These are phyloP conservation scores for Eupithecia pulchellata DNA, from an alignment of 2,888 invertebrate genomes.

Conservation along the genomic window DNA sequence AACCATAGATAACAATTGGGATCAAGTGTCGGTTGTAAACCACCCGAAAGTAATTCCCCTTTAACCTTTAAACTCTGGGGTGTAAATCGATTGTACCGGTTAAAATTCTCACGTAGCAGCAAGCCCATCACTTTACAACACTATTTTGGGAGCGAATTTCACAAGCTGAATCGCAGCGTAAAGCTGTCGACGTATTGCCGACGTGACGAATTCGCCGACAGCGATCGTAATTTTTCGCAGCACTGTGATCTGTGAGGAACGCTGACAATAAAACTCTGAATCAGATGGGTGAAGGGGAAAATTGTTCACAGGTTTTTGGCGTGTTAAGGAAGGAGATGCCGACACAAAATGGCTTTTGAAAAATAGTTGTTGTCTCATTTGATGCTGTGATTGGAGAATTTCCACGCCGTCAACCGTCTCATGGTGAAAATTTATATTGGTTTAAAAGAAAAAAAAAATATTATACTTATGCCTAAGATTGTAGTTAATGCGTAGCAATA, in stretches of 20 bases:
- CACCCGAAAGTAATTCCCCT: not conserved
- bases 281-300: conserved; percentile 34
- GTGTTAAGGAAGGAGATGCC: not conserved
- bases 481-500: not conserved
- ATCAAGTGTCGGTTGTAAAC: not conserved
- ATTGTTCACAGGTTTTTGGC: conserved; percentile 8
- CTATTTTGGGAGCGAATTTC: conserved; percentile 20
- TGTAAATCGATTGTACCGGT: conserved; percentile 2
- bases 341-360: not conserved
- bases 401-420: too few species aligned
- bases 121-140: conserved; percentile 5
- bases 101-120: conserved; percentile 6
- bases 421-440: too few species aligned
- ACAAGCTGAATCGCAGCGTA: conserved; percentile 23
- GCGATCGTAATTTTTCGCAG: conserved; percentile 63
- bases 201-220: conserved; percentile 62
- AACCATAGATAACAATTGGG: not conserved
- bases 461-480: too few species aligned
- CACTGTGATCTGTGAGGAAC: conserved; percentile 25
- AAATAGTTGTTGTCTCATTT: not conserved
- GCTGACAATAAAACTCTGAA: conserved; percentile 63
- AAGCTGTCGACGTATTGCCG: conserved; percentile 66
- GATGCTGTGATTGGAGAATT: too few species aligned
- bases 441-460: too few species aligned
- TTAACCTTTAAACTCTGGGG: not conserved